phyloP scores from a whole-genome alignment of 2,113 vertebrate genomes.

The Oreotrochilus melanogaster region DNA sequence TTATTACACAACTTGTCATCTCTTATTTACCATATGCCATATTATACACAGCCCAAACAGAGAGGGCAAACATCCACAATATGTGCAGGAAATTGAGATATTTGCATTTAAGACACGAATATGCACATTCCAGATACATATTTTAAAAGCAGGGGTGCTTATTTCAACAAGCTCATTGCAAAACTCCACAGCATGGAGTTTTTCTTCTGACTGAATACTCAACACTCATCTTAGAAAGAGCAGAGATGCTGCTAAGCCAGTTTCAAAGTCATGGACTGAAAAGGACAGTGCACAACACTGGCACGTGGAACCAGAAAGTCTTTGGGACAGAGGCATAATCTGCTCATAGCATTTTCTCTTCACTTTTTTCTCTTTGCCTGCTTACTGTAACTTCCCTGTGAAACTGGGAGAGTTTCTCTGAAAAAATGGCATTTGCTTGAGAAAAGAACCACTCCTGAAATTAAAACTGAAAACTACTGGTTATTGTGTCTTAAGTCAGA shows the following conservation, averaged over 20 bases:
- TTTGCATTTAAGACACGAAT: constrained; percentile 31
- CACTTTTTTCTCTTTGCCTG: background rate
- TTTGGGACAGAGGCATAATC: background rate
- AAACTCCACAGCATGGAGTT: background rate
- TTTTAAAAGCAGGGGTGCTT: constrained; percentile 29
- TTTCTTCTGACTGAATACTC: background rate
- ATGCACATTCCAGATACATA: constrained; percentile 43
- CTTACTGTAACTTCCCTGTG: background rate
- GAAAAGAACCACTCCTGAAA: background rate
- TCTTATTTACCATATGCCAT: constrained; percentile 55
- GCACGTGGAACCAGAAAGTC: background rate
- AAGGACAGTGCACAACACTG: background rate
- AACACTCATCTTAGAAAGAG: background rate
- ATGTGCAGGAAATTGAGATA: constrained; percentile 8
- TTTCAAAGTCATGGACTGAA: background rate
- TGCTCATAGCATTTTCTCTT: background rate
- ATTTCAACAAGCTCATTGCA: constrained; percentile 17
- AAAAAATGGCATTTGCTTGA: background rate
- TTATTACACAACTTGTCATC: constrained; percentile 63
- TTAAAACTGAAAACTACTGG: background rate
- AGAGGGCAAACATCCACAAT: constrained; percentile 46
- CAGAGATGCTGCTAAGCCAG: background rate
- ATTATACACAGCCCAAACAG: constrained; percentile 60
- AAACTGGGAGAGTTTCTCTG: background rate
- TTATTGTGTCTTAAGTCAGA: background rate